phyloP scores from a whole-genome alignment of 1,140 invertebrate species.

The Psix sp. region DNA sequence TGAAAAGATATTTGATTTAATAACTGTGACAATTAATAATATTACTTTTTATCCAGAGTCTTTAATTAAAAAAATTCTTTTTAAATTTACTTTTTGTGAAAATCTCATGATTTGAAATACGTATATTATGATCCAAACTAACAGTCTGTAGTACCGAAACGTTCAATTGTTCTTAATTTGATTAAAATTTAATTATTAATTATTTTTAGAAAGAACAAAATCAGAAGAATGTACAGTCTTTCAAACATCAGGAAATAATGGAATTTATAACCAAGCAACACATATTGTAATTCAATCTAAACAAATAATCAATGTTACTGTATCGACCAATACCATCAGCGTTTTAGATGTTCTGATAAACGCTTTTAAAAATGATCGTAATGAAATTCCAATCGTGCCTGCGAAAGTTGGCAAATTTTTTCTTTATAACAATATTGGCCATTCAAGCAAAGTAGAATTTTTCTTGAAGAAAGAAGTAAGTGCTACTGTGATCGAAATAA shows the following conservation, averaged over 20 bases:
- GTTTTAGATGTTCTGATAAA: conserved; percentile 79
- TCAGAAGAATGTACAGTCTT: not conserved
- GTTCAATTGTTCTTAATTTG: too few species aligned
- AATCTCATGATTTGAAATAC: too few species aligned
- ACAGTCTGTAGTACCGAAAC: too few species aligned
- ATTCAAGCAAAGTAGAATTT: conserved; percentile 68
- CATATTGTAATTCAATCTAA: conserved; percentile 84
- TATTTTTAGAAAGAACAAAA: not conserved
- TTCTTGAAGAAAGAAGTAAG: conserved; percentile 64
- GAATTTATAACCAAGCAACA: conserved; percentile 77
- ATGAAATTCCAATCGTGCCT: conserved; percentile 67
- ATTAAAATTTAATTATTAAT: conserved; percentile 1
- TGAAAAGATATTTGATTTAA: too few species aligned
- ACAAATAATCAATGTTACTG: conserved; percentile 82
- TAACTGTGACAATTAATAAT: too few species aligned
- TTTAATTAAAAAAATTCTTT: conserved; percentile 64
- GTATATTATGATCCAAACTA: too few species aligned
- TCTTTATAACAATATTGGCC: conserved; percentile 69
- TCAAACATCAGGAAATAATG: conserved; percentile 66
- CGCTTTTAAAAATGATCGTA: conserved; percentile 73
- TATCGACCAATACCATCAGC: conserved; percentile 79
- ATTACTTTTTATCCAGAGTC: too few species aligned
- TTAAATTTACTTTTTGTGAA: not conserved
- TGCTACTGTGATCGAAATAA: too few species aligned
- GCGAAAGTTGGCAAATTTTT: conserved; percentile 66